Evolutionary conservation across 2,888 invertebrate species (phyloP).

Genomic region (Oscheius myriophilus): DNA sequence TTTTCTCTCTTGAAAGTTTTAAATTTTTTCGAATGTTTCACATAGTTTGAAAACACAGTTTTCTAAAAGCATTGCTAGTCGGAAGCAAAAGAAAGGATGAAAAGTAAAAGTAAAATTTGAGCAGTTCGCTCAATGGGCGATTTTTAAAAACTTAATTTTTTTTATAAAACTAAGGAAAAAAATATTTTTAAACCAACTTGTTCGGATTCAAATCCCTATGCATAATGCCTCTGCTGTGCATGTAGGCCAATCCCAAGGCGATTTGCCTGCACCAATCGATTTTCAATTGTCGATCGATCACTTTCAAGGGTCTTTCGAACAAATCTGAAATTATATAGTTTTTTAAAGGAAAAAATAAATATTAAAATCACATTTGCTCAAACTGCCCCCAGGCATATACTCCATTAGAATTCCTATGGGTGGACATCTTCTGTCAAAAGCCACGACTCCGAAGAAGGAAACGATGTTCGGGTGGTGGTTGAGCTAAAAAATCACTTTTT

Average conservation of each 20-base stretch:
- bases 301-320: background rate
- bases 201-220: conserved; percentile 19
- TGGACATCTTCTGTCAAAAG: background rate
- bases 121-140: too few species aligned
- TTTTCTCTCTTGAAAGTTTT: too few species aligned
- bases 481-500: conserved; percentile 3
- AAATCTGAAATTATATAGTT: background rate
- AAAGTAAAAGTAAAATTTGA: too few species aligned
- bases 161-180: too few species aligned
- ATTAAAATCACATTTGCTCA: conserved; percentile 4
- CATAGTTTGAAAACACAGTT: too few species aligned
- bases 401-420: conserved; percentile 16
- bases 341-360: background rate
- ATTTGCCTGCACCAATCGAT: conserved; percentile 9
- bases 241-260: conserved; percentile 5
- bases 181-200: background rate
- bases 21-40: too few species aligned
- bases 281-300: too few species aligned
- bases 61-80: too few species aligned
- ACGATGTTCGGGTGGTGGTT: conserved; percentile 25
- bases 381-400: conserved; percentile 6
- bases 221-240: conserved; percentile 6
- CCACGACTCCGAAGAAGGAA: conserved; percentile 7
- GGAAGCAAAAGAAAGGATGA: too few species aligned
- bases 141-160: too few species aligned